A percentile compares a stretch with the other conserved stretches of the same genome.
phyloP scores from a whole-genome alignment of 35 echinoderm and acorn worm genomes.

The Heliocidaris erythrogramma region DNA sequence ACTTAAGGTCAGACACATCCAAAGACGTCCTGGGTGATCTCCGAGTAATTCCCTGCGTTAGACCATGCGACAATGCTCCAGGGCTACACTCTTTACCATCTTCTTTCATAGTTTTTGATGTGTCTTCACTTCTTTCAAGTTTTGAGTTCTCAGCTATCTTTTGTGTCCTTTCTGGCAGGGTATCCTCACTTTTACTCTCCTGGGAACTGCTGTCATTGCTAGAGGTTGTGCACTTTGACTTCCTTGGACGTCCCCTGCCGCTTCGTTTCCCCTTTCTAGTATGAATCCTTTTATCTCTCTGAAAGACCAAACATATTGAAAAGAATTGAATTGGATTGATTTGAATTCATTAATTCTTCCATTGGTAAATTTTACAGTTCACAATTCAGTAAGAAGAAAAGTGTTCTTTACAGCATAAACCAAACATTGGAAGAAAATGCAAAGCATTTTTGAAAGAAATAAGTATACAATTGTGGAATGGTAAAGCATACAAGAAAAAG shows the following conservation, averaged over 20 bases:
- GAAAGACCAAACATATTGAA: not conserved
- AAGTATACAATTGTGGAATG: no score
- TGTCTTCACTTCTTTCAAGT: not conserved
- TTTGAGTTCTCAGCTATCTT: not conserved
- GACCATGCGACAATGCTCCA: not conserved
- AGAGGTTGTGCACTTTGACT: not conserved
- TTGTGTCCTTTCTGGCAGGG: not conserved
- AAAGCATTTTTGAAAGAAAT: no score
- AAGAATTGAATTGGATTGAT: not conserved
- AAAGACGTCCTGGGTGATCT: not conserved
- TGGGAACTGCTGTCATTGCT: not conserved
- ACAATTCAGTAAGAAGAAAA: no score
- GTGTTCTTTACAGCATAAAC: no score
- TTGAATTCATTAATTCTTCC: no score
- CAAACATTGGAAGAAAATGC: no score
- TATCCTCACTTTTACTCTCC: not conserved
- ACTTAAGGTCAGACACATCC: not conserved
- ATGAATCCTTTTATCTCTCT: not conserved
- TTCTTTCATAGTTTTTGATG: not conserved
- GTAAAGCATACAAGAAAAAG: no score
- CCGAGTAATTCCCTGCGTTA: not conserved
- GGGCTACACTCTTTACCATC: not conserved
- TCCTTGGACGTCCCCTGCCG: not conserved
- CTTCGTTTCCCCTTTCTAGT: not conserved
- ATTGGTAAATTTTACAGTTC: no score